Evolutionary conservation across 2,888 invertebrate species (phyloP), one percentile per base, ranked within the genome.

Genomic region (Drosophila prostipennis): DNA sequence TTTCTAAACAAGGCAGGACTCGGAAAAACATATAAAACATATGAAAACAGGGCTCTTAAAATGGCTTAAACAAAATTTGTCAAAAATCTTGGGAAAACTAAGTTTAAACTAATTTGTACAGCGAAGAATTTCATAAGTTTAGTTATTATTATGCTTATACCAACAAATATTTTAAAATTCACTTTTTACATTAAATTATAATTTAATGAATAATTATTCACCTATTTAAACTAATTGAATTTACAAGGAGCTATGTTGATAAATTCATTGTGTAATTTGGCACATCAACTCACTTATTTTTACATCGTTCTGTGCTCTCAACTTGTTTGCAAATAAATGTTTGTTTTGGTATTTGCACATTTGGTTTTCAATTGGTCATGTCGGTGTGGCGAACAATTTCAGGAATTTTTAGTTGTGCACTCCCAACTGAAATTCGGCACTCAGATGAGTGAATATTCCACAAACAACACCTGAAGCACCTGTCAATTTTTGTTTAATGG

Each of bases 401-500:
- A 16, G 6, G 34, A 19, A 48, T 48, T n/a, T 34, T 32, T 19
- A 11, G 14, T 14, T 29, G 10, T 29, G 46, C 29, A 14, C 46
- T 46, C 46, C 29, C 29, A 29, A 48, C 48, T 11, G 3, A 32
- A 48, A 32, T 48, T 32, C 6, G 48, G 34, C 48, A 19, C 34
- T 10, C 6, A 32, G 11, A 2, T 16, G 16, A 3, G 7, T 48
- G 48, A 48, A 48, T 48, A 11, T 48, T 48, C 11, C 34, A 48
- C 34, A 3, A 34, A 34, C 48, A 32, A 6, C 48, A 13, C 32
- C 2, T 1, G n/a, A 2, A 48, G 13, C 14, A 16, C 34, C 32
- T 48, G 48, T 34, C 32, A 34, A 48, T 48, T 48, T 34, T 68
- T 72, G 79, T 70, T 73, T 72, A 79, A 81, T 81, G 76, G 72